Conservation (phyloP, 1,140 invertebrate species). For the Heliconius himera region DNA sequence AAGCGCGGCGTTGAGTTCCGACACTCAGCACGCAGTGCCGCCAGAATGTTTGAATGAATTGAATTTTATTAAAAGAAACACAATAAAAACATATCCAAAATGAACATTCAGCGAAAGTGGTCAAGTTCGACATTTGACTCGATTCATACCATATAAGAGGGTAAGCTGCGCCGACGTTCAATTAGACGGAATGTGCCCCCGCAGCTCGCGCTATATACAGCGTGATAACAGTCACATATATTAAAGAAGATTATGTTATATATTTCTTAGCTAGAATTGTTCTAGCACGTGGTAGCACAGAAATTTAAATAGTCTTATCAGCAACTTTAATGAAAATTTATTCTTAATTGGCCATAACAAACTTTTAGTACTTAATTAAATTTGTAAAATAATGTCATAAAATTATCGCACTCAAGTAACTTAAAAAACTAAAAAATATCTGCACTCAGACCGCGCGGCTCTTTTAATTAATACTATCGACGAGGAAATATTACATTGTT, state of each 20-base stretch:
- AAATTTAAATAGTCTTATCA: too few relatives aligned
- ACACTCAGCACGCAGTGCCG: too few relatives aligned
- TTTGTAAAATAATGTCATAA: too few relatives aligned
- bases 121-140: constrained; percentile 50
- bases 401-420: too few relatives aligned
- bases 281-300: too few relatives aligned
- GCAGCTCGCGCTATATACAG: constrained; percentile 54
- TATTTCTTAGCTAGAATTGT: not conserved
- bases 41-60: too few relatives aligned
- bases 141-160: constrained; percentile 56
- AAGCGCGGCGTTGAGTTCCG: too few relatives aligned
- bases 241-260: not conserved
- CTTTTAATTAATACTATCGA: not conserved
- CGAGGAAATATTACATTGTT: not conserved
- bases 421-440: not conserved
- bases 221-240: constrained; percentile 33
- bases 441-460: not conserved
- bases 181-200: constrained; percentile 74
- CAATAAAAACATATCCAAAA: constrained; percentile 2
- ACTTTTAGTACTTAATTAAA: too few relatives aligned
- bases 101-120: constrained; percentile 60
- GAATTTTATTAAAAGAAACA: too few relatives aligned
- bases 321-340: too few relatives aligned
- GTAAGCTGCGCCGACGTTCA: constrained; percentile 62
- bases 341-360: too few relatives aligned